Conservation (phyloP, 2,113 vertebrate genomes). For the Nannobrachium achirus region DNA sequence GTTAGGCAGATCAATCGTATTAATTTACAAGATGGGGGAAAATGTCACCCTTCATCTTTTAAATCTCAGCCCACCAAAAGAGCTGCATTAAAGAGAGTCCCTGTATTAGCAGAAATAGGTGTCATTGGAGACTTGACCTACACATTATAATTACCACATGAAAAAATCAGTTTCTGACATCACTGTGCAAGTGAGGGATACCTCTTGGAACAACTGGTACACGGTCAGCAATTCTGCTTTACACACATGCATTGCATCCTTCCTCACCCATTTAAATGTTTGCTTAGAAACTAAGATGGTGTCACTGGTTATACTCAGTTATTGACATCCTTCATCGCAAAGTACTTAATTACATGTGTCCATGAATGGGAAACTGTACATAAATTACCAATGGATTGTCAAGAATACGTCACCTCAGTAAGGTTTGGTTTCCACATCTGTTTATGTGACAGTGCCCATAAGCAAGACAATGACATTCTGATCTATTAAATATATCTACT, state of each 20-base stretch:
- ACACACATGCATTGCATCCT: too few species aligned
- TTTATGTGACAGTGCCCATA: too few species aligned
- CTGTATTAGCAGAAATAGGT: conserved; percentile 87
- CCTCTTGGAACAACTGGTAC: too few species aligned
- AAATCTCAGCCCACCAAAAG: conserved; percentile 84
- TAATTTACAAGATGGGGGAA: conserved; percentile 95
- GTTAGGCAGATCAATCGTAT: conserved; percentile 96
- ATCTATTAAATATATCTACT: too few species aligned
- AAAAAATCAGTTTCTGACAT: conserved; percentile 91
- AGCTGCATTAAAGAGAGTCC: conserved; percentile 85
- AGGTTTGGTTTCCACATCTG: too few species aligned
- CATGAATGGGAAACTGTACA: too few species aligned
- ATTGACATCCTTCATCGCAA: too few species aligned
- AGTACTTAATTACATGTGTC: too few species aligned
- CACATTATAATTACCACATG: conserved; percentile 97
- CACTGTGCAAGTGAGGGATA: conserved; percentile 71
- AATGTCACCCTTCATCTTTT: conserved; percentile 98
- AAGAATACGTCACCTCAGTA: too few species aligned
- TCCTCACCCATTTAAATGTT: conserved; percentile 73
- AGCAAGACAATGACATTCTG: too few species aligned
- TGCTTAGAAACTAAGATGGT: background rate
- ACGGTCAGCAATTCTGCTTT: too few species aligned
- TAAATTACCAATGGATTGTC: background rate
- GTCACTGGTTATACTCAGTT: too few species aligned
- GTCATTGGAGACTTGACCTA: conserved; percentile 94